Evolutionary conservation across 2,113 vertebrate species (phyloP), one percentile per base, ranked within the genome.

Genomic region (Neolamprologus hecqui): DNA sequence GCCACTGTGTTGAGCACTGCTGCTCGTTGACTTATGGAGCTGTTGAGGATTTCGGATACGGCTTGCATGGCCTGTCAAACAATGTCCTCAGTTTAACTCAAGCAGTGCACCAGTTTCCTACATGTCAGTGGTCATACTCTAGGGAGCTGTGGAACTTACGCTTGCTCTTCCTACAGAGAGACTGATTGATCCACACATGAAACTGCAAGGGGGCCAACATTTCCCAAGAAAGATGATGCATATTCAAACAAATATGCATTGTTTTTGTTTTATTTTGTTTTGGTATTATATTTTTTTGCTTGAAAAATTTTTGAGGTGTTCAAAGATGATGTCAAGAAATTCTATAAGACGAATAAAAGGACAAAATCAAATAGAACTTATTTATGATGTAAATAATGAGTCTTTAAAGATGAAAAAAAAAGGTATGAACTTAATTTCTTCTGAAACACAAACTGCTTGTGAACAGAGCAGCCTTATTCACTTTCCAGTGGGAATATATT

Each of bases 371-470:
- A 93, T 91, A 89, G 95, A 96, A 95, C 94, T 92, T 96, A 96
- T 96, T 96, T 96, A 95, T 96, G 92, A 58, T 96, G 96, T 96
- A 96, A 93, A 96, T 97, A 96, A 89, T 92, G 89, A 95, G 92
- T 94, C 93, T 94, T 92, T 93, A 95, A 95, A 89, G 90, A 84
- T 63, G 15, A 26, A 12, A 68, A 63, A 94, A 92, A 94, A 93
- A 92, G 86, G 86, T 90, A 92, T 86, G 90, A 94, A 90, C 94
- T 95, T 93, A 12, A 92, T 94, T 96, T 96, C 95, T 96, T 96
- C 93, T 95, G 90, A 93, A 90, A 94, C 90, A 90, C 92, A 93
- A 91, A 92, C 85, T 90, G 89, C 90, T 91, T 92, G 92, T 94
- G 92, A 90, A 93, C 88, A 92, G 93, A 95, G 91, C 94, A 96